Conservation (phyloP, 2,888 invertebrate species). For the Strigamia transsilvanica region DNA sequence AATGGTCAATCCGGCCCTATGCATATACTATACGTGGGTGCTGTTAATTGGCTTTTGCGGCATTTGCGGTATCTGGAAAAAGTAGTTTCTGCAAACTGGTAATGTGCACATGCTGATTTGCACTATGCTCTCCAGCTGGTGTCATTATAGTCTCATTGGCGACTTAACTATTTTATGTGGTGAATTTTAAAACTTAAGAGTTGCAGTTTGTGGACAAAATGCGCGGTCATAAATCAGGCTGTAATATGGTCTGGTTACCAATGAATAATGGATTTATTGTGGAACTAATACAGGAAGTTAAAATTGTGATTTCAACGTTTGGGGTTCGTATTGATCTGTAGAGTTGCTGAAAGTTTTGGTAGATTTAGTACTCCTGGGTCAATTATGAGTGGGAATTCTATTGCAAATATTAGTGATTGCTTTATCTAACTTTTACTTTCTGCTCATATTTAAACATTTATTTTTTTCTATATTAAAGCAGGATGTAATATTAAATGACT, state of each 20-base stretch:
- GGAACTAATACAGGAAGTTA: background rate
- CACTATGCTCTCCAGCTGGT: background rate
- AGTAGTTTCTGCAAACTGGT: too few relatives aligned
- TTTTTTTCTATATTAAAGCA: too few relatives aligned
- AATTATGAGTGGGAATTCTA: background rate
- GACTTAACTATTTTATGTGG: too few relatives aligned
- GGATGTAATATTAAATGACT: too few relatives aligned
- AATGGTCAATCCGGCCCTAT: too few relatives aligned
- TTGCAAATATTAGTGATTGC: background rate
- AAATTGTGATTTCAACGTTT: background rate
- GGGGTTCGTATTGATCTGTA: too few relatives aligned
- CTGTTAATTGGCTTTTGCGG: too few relatives aligned
- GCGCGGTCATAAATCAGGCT: background rate
- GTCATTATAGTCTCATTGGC: background rate
- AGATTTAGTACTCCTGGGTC: background rate
- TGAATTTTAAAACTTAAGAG: too few relatives aligned
- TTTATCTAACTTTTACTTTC: too few relatives aligned
- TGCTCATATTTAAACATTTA: too few relatives aligned
- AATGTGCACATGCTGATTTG: background rate
- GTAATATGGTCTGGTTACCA: background rate
- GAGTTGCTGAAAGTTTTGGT: background rate
- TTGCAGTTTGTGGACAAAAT: background rate
- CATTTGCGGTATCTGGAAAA: too few relatives aligned
- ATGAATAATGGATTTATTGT: background rate
- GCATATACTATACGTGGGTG: too few relatives aligned